Conservation (phyloP, 2,888 invertebrate genomes). For the Drosophila glabriapex region DNA sequence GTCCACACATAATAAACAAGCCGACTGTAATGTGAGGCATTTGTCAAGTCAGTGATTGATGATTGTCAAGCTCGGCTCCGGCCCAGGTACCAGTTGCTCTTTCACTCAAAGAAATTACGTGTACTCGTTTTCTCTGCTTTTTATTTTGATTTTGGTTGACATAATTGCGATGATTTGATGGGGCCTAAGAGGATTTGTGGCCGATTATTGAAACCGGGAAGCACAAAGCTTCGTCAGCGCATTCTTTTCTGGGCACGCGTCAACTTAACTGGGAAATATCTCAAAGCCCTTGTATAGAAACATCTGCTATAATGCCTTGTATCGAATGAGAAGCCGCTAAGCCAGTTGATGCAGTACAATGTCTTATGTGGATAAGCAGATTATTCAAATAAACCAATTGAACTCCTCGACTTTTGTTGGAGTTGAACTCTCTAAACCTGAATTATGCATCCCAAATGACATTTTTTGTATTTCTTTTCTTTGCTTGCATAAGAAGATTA, state of each 20-base stretch:
- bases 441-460: background rate
- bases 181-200: conserved; percentile 11
- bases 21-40: conserved; percentile 36
- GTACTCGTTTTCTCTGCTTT: conserved; percentile 7
- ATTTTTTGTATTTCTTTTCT: background rate
- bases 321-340: background rate
- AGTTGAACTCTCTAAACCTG: background rate
- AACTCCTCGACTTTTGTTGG: background rate
- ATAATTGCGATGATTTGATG: conserved; percentile 35
- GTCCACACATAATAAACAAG: conserved; percentile 37
- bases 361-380: background rate
- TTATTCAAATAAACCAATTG: background rate
- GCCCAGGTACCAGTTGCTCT: conserved; percentile 28
- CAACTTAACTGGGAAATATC: background rate
- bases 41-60: conserved; percentile 66
- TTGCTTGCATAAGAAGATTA: background rate
- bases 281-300: background rate
- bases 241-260: conserved; percentile 26
- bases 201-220: conserved; percentile 46
- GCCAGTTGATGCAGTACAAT: background rate
- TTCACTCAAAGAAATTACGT: conserved; percentile 39
- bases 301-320: background rate
- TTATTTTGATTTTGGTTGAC: background rate
- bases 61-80: conserved; percentile 38
- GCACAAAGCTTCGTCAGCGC: conserved; percentile 17